A percentile compares a stretch with the other conserved stretches of the same genome.
Evolutionary conservation across 2,113 vertebrate genomes (phyloP).

Genomic region (Amazona guildingii): DNA sequence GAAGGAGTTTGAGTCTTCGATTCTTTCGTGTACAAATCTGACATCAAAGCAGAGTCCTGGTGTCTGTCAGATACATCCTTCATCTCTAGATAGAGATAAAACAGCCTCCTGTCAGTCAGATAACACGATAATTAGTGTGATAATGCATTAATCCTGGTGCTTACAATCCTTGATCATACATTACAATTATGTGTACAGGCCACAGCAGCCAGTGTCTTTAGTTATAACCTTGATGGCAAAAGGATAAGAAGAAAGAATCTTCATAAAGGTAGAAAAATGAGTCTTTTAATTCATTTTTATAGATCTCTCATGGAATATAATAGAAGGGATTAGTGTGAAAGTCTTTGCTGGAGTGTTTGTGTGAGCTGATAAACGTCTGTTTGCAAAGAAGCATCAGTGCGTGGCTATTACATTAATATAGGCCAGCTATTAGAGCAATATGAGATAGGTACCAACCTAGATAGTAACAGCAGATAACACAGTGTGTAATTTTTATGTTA

Average conservation of each 20-base stretch:
- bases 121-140: conserved; percentile 74
- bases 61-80: conserved; percentile 69
- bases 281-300: conserved; percentile 46
- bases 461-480: background rate
- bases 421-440: background rate
- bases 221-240: conserved; percentile 73
- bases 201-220: conserved; percentile 69
- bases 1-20: conserved; percentile 68
- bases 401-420: background rate
- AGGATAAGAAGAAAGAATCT: conserved; percentile 53
- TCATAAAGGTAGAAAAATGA: conserved; percentile 43
- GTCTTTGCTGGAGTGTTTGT: background rate
- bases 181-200: conserved; percentile 67
- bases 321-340: background rate
- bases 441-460: background rate
- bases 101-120: conserved; percentile 71
- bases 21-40: conserved; percentile 69
- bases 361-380: background rate
- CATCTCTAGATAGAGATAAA: conserved; percentile 74
- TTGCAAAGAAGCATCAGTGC: background rate
- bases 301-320: background rate
- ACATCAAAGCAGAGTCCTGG: conserved; percentile 73
- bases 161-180: conserved; percentile 76
- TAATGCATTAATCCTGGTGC: conserved; percentile 69
- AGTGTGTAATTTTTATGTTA: background rate